A percentile compares a stretch with the other conserved stretches of the same genome.
Conservation (phyloP, 2,888 invertebrate species). For the Trypoxylon attenuatum region DNA sequence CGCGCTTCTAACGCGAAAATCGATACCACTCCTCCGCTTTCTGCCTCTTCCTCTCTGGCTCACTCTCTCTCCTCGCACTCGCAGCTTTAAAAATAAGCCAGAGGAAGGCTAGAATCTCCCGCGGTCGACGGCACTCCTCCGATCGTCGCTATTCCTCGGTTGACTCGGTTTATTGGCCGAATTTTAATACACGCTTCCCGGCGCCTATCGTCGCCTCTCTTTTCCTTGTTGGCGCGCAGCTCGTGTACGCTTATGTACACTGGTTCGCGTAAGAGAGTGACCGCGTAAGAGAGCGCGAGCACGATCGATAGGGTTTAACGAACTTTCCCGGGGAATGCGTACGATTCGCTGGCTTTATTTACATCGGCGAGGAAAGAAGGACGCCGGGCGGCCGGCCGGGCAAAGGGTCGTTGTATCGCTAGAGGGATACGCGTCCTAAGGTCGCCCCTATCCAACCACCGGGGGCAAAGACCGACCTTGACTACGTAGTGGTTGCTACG, state of each 20-base stretch:
- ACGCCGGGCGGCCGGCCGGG: constrained; percentile 26
- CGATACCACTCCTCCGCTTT: neutral
- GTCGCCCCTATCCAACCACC: constrained; percentile 60
- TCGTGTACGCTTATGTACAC: too few relatives aligned
- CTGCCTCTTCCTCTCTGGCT: neutral
- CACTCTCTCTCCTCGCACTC: neutral
- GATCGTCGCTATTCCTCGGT: neutral
- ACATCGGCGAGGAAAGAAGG: constrained; percentile 29
- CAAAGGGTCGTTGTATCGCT: constrained; percentile 41
- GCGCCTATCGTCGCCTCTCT: neutral
- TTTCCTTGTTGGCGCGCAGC: too few relatives aligned
- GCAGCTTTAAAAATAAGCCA: neutral
- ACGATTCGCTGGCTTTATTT: constrained; percentile 36
- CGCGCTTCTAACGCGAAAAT: neutral
- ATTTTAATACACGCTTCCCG: neutral
- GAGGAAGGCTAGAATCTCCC: neutral
- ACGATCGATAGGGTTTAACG: constrained; percentile 25
- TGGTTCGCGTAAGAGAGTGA: too few relatives aligned
- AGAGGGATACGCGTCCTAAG: constrained; percentile 57
- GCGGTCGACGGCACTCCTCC: neutral
- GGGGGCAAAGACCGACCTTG: constrained; percentile 73
- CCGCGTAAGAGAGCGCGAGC: neutral
- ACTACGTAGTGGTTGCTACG: constrained; percentile 65
- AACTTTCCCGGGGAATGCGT: constrained; percentile 10
- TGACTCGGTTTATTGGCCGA: neutral